Evolutionary conservation across 1,140 invertebrate genomes (phyloP), one percentile per base, ranked within the genome.

Genomic region (Achatina immaculata): DNA sequence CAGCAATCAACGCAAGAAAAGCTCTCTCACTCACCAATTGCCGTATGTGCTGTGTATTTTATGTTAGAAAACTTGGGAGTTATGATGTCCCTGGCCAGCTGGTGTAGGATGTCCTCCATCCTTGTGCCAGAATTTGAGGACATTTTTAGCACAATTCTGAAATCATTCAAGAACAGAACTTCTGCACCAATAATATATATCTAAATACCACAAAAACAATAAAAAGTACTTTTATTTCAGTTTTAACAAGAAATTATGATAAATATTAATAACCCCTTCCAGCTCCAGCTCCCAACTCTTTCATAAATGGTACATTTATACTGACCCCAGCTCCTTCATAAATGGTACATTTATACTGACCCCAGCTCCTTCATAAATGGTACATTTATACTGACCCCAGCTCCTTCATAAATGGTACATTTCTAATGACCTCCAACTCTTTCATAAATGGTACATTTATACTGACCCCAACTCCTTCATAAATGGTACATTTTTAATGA

Each of bases 81-180:
- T 9, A 87, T 86, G 11, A 88, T 86, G 81, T 90, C 89, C 78
- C 86, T 90, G 38, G 86, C 69, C 36, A 91, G 78, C 81, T 86
- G 84, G 36, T 68, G 82, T 45, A 91, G 73, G 36, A 89, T 78
- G 66, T 89, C 87, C 80, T 91, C 90, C 89, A 91, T 91, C 28
- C 9, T 62, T 3, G 65, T 58, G 48, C n/a, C 24, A 16, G 42
- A 14, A 19, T 43, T 78, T 34, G 28, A 34, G 9, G 65, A 43
- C 31, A 43, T 68, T 62, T 40, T 28, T 19, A 24, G 6, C 16
- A 40, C 9, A 24, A 38, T 6, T 36, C 28, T 74, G 11, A 40
- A 14, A 65, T 42, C 34, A 7, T 72, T 36, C 19, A 16, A 34
- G 7, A 38, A 9, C 7, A 72, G 28, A 72, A 72, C 9, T 72